Evolutionary conservation across 2,113 vertebrate genomes (phyloP).

Genomic region (Atlantisia rogersi): DNA sequence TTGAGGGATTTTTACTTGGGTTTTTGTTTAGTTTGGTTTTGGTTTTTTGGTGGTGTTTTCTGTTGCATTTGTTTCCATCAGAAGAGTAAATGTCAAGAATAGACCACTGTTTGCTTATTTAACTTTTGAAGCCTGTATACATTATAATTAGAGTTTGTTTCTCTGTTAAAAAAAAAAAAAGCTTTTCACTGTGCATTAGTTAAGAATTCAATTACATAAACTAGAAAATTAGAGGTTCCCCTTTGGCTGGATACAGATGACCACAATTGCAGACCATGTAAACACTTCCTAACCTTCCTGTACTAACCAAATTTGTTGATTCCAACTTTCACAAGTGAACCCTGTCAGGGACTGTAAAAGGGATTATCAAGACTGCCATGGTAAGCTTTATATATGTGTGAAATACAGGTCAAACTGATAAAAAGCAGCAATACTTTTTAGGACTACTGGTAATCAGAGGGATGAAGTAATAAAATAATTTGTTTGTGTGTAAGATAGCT

Average conservation of each 20-base stretch:
- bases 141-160: constrained; percentile 51
- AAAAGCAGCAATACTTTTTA: background rate
- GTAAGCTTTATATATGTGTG: background rate
- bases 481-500: background rate
- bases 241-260: constrained; percentile 32
- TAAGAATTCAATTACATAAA: constrained; percentile 46
- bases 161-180: background rate
- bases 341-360: background rate
- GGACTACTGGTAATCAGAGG: background rate
- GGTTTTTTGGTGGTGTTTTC: background rate
- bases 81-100: constrained; percentile 54
- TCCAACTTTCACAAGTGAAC: background rate
- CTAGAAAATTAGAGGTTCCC: constrained; percentile 53
- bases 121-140: background rate
- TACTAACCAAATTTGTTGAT: constrained; percentile 46
- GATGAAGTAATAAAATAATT: background rate
- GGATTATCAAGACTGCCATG: background rate
- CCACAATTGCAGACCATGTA: constrained; percentile 13
- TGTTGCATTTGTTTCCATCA: background rate
- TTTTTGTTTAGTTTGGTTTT: background rate
- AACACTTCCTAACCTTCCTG: constrained; percentile 35
- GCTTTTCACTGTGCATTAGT: background rate
- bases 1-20: background rate
- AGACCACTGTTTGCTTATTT: constrained; percentile 24
- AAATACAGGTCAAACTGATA: background rate